Base-by-base conservation (phyloP, 2,888 invertebrate species). In the Harpalus rufipes region DNA sequence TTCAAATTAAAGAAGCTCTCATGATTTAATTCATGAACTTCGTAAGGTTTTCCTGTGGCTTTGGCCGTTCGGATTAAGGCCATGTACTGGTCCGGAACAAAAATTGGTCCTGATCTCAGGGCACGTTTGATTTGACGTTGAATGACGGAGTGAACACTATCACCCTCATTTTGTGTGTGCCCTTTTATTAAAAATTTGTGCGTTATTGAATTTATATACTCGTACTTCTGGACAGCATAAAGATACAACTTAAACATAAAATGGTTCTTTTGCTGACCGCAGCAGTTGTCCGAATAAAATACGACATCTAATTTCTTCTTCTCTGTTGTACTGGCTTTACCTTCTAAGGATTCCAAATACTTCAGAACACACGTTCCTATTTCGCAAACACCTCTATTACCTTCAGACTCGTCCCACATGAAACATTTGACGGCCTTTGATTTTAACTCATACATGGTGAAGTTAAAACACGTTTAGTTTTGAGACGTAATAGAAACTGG, bases 261-360 rank as follows among this genome's bases (percentile, higher is more conserved):
- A 21, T 21, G 21, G 21, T 21, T 21, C 21, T 21, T 21, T 21
- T 21, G 21, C 21, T 21, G 21, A 10, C 88, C 88, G 63, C 87
- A 87, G 81, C 88, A 89, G 86, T 89, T 89, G 65, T 89, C 89
- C 2, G 88, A 87, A 85, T 88, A 89, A 86, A 89, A 89, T 10
- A 89, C 85, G 56, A 89, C 85, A 65, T 86, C 85, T 61, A 85
- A 65, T 81, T 65, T 65, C 41, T 65, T 81, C 6, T 65, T 65
- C 10, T 65, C 81, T 21, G 32, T 81, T 59, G 41, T 80, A 32
- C 61, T 80, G 41, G 81, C 80, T 80, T 80, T 81, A 51, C 41
- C 85, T 51, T 76, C 61, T 51, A 86, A 44, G 25, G 12, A 25
- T 63, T 85, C 51, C 39, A 86, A 63, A 68, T 72, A 83, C 44